These are phyloP conservation scores for Xenopus laevis DNA, from an alignment of 2,113 vertebrate genomes.

Conservation along the genomic window DNA sequence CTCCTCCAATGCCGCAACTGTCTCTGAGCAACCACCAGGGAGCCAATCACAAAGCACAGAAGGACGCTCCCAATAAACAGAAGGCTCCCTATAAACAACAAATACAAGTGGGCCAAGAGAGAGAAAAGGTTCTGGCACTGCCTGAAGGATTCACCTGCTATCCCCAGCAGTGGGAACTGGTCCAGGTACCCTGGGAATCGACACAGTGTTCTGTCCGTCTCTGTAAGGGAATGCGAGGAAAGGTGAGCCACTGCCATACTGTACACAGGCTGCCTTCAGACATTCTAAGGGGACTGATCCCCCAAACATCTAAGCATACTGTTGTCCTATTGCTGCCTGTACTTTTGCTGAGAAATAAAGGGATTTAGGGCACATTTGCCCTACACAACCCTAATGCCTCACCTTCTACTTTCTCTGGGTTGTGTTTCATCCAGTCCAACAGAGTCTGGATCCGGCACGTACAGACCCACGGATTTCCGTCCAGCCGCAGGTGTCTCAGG, in stretches of 20 bases:
- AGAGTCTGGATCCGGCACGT: constrained; percentile 64
- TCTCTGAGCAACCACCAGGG: constrained; percentile 10
- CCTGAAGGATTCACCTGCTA: constrained; percentile 55
- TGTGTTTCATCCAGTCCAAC: constrained; percentile 60
- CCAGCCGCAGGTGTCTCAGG: constrained; percentile 41
- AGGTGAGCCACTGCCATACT: too few relatives aligned
- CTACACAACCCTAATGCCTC: constrained; percentile 35
- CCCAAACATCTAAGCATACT: too few relatives aligned
- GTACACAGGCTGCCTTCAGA: too few relatives aligned
- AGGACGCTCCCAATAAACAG: constrained; percentile 64
- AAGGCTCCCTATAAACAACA: constrained; percentile 55
- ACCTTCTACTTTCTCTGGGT: constrained; percentile 61
- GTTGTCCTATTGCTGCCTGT: too few relatives aligned
- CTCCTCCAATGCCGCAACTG: background rate
- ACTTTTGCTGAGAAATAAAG: too few relatives aligned
- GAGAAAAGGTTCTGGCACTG: background rate
- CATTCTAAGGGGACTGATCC: too few relatives aligned
- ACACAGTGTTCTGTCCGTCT: too few relatives aligned
- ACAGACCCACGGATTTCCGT: constrained; percentile 65
- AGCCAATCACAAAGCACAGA: constrained; percentile 58
- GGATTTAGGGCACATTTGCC: too few relatives aligned
- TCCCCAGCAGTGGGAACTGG: constrained; percentile 34
- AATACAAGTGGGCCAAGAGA: constrained; percentile 44
- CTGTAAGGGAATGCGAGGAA: too few relatives aligned
- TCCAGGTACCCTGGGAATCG: too few relatives aligned